Percentiles rank a stretch among this genome's conserved stretches.
These are phyloP conservation scores for Drosophila equinoxialis DNA, from an alignment of 1,140 invertebrate species.

Conservation along the genomic window DNA sequence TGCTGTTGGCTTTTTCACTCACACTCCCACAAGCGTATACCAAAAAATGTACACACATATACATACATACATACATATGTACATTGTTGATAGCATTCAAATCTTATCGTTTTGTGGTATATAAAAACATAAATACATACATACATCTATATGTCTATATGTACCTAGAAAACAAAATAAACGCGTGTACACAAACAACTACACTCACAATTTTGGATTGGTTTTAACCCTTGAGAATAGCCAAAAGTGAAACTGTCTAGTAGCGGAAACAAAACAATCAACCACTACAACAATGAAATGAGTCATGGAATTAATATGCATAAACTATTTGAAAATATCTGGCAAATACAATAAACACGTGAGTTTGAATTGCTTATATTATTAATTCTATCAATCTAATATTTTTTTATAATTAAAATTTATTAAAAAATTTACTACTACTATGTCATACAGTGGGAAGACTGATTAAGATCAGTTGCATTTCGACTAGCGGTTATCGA, in stretches of 20 bases:
- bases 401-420: too few species aligned
- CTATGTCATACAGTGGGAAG: not conserved
- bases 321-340: not conserved
- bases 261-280: slow-evolving; percentile 1
- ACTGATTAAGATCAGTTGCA: slow-evolving; percentile 24
- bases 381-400: too few species aligned
- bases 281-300: not conserved
- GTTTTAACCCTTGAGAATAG: slow-evolving; percentile 9
- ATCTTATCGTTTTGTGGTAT: slow-evolving; percentile 32
- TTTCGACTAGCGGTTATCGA: slow-evolving; percentile 26
- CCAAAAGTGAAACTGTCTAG: not conserved
- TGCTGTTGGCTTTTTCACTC: slow-evolving; percentile 34
- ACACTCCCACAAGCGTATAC: slow-evolving; percentile 2
- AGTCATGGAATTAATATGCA: slow-evolving; percentile 5
- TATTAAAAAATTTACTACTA: too few species aligned
- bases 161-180: not conserved
- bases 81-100: slow-evolving; percentile 24
- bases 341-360: too few species aligned
- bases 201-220: slow-evolving; percentile 1
- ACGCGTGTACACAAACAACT: not conserved
- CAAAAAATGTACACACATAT: not conserved
- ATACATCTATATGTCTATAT: not conserved
- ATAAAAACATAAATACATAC: not conserved
- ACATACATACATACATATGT: slow-evolving; percentile 18
- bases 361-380: too few species aligned